phyloP scores from a whole-genome alignment of 2,888 invertebrate species.

The Strigamia transsilvanica region DNA sequence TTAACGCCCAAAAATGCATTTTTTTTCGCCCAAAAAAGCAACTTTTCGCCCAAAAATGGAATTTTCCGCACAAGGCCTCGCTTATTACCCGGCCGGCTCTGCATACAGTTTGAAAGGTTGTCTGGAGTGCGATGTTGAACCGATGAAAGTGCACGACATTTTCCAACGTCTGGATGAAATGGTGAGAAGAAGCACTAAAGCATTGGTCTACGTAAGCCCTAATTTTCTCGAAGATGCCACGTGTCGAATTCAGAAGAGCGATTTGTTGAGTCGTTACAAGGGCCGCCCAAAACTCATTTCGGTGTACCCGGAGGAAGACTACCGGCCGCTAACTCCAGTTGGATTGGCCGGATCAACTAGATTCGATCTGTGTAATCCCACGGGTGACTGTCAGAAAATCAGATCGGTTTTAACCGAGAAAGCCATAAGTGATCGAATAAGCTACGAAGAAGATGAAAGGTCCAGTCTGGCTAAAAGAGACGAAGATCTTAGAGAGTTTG shows the following conservation, averaged over 20 bases:
- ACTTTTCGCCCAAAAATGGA: too few relatives aligned
- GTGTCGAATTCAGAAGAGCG: not conserved
- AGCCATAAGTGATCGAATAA: too few relatives aligned
- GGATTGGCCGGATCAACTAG: not conserved
- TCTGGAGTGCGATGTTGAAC: not conserved
- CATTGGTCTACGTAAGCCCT: not conserved
- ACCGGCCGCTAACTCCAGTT: not conserved
- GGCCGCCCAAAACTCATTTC: not conserved
- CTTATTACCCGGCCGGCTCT: too few relatives aligned
- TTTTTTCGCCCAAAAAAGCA: too few relatives aligned
- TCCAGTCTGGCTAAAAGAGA: too few relatives aligned
- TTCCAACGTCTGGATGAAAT: not conserved
- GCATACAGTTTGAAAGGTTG: not conserved
- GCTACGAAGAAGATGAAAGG: too few relatives aligned
- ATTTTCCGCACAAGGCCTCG: too few relatives aligned
- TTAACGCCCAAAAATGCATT: too few relatives aligned
- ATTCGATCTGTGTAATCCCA: too few relatives aligned
- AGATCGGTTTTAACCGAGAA: too few relatives aligned
- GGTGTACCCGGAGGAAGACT: not conserved
- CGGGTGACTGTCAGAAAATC: too few relatives aligned
- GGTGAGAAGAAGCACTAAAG: not conserved
- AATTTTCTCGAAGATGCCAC: not conserved
- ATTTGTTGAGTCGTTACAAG: not conserved
- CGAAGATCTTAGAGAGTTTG: too few relatives aligned
- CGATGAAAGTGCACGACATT: not conserved